Base-by-base conservation (phyloP, 2,797 vertebrate species). In the Hemitrygon akajei region DNA sequence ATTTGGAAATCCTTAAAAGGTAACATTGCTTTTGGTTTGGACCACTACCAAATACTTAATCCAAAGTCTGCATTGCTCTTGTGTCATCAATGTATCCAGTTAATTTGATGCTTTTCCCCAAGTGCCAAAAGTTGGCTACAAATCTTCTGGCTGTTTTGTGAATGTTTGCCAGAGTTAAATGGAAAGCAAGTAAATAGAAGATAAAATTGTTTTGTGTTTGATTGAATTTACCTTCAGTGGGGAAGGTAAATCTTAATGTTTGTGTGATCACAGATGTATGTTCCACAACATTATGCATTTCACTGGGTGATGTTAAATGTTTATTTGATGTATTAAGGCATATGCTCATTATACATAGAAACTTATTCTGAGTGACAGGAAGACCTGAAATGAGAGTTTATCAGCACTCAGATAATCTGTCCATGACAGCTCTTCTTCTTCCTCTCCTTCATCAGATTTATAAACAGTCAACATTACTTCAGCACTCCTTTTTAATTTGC, bases 21-120 rank as follows among this genome's bases (percentile, higher is more conserved):
- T n/a, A 76, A 75, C 34, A 93, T 58, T 89, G n/a, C 71, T 47
- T 56, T 93, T 27, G 25, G 22, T 58, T 93, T 93, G 91, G 91
- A 93, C 37, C 71, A 56, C 71, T 7, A 75, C 71, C 91, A 76
- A 93, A 58, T 47, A 56, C 47, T 56, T 76, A 14, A 47, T 37
- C 40, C 71, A 75, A 76, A 56, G 27, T 76, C 76, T 76, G 40
- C 71, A 16, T 10, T 71, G 66, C 69, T 91, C 7, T 71, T 71
- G 37, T 47, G 47, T 20, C 81, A 20, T 7, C 7, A 71, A 37
- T 20, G 1, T 91, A 66, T 5, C 34, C 66, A 73, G 27, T 91
- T 37, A 91, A 71, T 73, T 91, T 20, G 40, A 1, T 34, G 18
- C 2, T 71, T 91, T 37, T 71, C 30, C 37, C 60, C 60, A 58